Conservation (phyloP, 2,888 invertebrate genomes). For the Nephrocerus scutellatus region DNA sequence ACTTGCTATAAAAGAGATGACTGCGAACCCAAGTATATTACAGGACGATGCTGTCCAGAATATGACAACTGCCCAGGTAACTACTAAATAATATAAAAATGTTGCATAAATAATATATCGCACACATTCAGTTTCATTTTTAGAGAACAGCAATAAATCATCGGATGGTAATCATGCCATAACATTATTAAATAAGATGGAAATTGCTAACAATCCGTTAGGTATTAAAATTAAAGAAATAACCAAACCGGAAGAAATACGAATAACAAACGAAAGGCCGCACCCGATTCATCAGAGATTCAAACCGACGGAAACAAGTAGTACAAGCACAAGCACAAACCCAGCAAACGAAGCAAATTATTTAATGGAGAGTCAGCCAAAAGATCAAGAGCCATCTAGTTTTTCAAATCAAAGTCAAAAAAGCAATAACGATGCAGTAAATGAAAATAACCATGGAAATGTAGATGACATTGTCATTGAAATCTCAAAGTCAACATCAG, state of each 20-base stretch:
- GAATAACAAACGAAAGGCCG: constrained; percentile 45
- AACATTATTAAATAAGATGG: neutral
- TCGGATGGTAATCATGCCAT: neutral
- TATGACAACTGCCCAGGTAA: constrained; percentile 72
- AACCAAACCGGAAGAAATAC: constrained; percentile 44
- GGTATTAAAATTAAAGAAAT: constrained; percentile 47
- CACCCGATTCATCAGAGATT: constrained; percentile 31
- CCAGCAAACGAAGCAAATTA: constrained; percentile 7
- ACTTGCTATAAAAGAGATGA: constrained; percentile 70
- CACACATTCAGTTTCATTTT: neutral
- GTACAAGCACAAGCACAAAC: constrained; percentile 22
- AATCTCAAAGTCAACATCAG: no score
- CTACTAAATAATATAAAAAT: constrained; percentile 22
- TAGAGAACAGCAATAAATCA: neutral
- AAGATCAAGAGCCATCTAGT: no score
- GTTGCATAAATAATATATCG: neutral
- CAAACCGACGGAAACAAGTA: constrained; percentile 26
- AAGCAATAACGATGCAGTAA: no score
- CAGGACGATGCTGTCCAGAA: constrained; percentile 72
- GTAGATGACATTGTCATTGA: no score
- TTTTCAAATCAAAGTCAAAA: no score
- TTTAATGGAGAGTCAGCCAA: neutral
- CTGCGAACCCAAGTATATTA: constrained; percentile 64
- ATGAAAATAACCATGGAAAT: no score
- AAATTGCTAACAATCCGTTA: constrained; percentile 39